Conservation (phyloP, 2,888 invertebrate genomes). For the Calliopum simillimum region DNA sequence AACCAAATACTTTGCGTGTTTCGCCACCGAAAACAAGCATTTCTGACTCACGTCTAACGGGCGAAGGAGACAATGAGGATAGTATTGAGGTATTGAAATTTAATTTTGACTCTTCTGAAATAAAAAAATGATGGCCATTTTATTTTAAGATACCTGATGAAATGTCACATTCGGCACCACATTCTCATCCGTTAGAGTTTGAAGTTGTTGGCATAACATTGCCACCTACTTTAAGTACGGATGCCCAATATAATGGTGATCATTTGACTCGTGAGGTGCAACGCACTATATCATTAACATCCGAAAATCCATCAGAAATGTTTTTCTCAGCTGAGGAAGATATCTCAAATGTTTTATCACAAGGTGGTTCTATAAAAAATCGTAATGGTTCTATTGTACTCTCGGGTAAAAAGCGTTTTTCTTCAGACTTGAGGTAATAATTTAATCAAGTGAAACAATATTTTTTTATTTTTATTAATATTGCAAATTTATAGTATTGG, state of each 20-base stretch:
- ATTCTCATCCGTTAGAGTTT: slow-evolving; percentile 66
- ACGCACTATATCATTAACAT: slow-evolving; percentile 87
- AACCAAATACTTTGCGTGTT: slow-evolving; percentile 64
- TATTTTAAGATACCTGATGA: slow-evolving; percentile 62
- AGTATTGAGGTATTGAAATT: slow-evolving; percentile 66
- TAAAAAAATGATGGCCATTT: background rate
- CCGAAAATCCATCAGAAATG: slow-evolving; percentile 90
- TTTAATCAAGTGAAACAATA: background rate
- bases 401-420: slow-evolving; percentile 66
- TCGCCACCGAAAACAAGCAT: slow-evolving; percentile 85
- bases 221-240: background rate
- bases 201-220: slow-evolving; percentile 64
- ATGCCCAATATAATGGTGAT: slow-evolving; percentile 57
- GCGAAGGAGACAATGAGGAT: slow-evolving; percentile 74
- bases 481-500: slow-evolving; percentile 56
- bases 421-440: slow-evolving; percentile 64
- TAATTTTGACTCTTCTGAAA: background rate
- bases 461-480: background rate
- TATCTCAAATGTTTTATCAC: slow-evolving; percentile 68
- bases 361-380: slow-evolving; percentile 62
- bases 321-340: slow-evolving; percentile 96
- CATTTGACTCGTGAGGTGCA: slow-evolving; percentile 69
- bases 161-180: slow-evolving; percentile 67
- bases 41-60: slow-evolving; percentile 86
- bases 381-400: slow-evolving; percentile 64